Base-by-base conservation (phyloP, 2,797 vertebrate genomes). In the Chaetophractus vellerosus region DNA sequence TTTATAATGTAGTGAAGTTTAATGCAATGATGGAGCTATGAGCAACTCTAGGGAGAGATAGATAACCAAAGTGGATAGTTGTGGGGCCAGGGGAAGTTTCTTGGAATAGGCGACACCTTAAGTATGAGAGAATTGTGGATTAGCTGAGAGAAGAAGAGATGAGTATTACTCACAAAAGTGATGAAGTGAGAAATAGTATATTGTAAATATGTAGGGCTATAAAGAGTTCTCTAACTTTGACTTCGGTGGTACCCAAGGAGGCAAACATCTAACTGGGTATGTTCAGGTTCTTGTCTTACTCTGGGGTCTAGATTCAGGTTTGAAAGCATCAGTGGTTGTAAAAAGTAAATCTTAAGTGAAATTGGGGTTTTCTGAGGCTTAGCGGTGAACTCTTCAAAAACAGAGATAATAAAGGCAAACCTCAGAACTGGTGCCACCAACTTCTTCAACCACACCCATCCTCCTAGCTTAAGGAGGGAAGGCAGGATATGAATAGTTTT, bases 241-340 rank as follows among this genome's bases (percentile, higher is more conserved):
- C 31, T 64, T 82, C 55, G 59, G 61, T 61, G 28, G 15, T 45
- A 45, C 45, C 10, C 41, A 45, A 45, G 41, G 41, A 45, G 41
- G 41, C 41, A 45, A 45, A 31, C 6, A 9, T 64, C 45, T 24
- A 15, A 12, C 3, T 28, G 28, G 2, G 9, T 26, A 6, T 28
- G 26, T 82, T 90, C 50, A 69, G 18, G 36, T 86, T 48, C 38
- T 95, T 95, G 24, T 2, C 19, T 83, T 91, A 85, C 31, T 9
- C 31, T 95, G 59, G n/a, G 63, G 45, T 92, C 71, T 75, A 86
- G 64, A 90, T 41, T 88, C 74, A 86, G 57, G 5, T 72, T 68
- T 50, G 68, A 89, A 95, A 66, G 79, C 26, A 83, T 64, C 36
- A 23, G 2, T 59, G 24, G 36, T 84, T 80, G n/a, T 15, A 76